These are phyloP conservation scores for Onychostoma macrolepis DNA, from an alignment of 2,113 vertebrate genomes.

Conservation along the genomic window DNA sequence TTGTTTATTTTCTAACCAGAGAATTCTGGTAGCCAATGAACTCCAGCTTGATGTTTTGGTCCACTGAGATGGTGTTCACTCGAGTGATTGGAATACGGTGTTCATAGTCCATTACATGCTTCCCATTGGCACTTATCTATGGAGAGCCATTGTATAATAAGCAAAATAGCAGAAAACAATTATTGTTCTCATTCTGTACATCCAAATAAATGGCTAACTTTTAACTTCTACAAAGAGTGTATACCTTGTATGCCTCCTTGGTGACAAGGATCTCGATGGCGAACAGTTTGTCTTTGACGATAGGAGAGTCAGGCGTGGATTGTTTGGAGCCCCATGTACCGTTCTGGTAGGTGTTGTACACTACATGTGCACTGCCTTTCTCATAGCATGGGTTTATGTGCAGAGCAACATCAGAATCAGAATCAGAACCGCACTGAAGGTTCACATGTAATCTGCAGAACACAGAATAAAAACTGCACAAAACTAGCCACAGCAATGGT, in stretches of 20 bases:
- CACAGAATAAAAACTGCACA: background rate
- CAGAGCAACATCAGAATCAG: conserved; percentile 64
- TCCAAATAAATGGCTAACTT: background rate
- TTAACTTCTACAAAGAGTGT: no score
- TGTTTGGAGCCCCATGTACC: conserved; percentile 66
- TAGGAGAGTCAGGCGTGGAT: conserved; percentile 51
- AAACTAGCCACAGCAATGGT: background rate
- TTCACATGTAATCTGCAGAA: conserved; percentile 65
- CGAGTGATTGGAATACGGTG: conserved; percentile 65
- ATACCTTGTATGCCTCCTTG: conserved; percentile 60
- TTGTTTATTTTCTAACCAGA: conserved; percentile 1
- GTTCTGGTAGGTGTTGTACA: conserved; percentile 68
- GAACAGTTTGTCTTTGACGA: conserved; percentile 62
- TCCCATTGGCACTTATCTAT: conserved; percentile 70
- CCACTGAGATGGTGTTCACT: conserved; percentile 59
- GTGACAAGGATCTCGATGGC: conserved; percentile 67
- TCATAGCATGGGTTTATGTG: conserved; percentile 76
- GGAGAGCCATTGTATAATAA: background rate
- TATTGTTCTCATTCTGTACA: background rate
- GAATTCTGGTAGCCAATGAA: conserved; percentile 55
- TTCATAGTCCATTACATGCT: conserved; percentile 59
- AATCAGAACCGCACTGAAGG: conserved; percentile 57
- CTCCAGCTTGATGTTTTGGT: conserved; percentile 51
- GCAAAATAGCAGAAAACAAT: background rate
- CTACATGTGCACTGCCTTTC: conserved; percentile 38